Evolutionary conservation across 1,140 invertebrate species (phyloP).

Genomic region (Scylla paramamosain): DNA sequence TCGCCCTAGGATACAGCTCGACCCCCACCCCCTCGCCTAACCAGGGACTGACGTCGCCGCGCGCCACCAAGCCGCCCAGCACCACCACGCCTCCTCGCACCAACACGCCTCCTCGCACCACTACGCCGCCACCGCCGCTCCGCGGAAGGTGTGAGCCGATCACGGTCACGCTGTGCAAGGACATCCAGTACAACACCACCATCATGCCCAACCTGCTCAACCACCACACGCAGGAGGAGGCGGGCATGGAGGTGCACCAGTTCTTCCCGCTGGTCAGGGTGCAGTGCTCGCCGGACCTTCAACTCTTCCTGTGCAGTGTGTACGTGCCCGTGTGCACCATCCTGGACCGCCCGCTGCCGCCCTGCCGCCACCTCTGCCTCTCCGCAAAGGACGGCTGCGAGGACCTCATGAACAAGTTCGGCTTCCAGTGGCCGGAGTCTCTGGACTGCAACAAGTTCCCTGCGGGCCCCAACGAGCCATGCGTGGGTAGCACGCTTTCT

Average conservation of each 20-base stretch:
- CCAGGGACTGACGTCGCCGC: not conserved
- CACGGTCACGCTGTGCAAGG: constrained; percentile 94
- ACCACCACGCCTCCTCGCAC: not conserved
- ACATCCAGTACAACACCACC: constrained; percentile 96
- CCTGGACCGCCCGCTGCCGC: constrained; percentile 92
- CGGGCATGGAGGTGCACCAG: constrained; percentile 94
- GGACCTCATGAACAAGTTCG: constrained; percentile 94
- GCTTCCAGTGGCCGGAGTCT: constrained; percentile 95
- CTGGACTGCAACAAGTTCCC: constrained; percentile 96
- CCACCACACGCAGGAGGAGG: constrained; percentile 97
- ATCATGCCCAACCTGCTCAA: constrained; percentile 97
- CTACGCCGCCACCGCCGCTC: constrained; percentile 84
- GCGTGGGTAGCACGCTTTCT: constrained; percentile 85
- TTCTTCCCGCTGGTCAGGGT: constrained; percentile 98
- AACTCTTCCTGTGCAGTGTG: constrained; percentile 97
- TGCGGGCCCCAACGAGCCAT: constrained; percentile 86
- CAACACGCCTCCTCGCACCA: constrained; percentile 69
- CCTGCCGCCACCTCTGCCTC: constrained; percentile 94
- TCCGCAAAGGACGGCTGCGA: constrained; percentile 94
- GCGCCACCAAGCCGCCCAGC: not conserved
- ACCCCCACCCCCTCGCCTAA: not conserved
- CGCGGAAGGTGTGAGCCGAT: constrained; percentile 95
- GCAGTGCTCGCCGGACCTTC: constrained; percentile 95
- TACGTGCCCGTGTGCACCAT: constrained; percentile 98
- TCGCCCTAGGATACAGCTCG: not conserved